Evolutionary conservation across 1,140 invertebrate species (phyloP), one percentile per base, ranked within the genome.

Genomic region (Saxidomus purpurata): DNA sequence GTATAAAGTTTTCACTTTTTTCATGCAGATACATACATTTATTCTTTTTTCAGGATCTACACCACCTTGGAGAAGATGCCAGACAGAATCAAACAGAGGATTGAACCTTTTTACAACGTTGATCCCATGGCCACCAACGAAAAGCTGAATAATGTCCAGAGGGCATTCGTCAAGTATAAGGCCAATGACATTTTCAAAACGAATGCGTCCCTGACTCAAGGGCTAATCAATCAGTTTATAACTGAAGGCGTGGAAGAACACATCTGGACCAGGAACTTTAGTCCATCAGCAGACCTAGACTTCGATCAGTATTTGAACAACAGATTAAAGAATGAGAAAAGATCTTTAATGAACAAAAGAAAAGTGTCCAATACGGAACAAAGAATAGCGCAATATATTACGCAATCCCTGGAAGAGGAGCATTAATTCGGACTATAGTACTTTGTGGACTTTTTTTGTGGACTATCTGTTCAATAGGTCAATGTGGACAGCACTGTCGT

Each of bases 281-380:
- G 17, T 11, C 74, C n/a, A n/a, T n/a, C n/a, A n/a, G n/a, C n/a
- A n/a, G n/a, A n/a, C n/a, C n/a, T n/a, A n/a, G n/a, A n/a, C n/a
- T n/a, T n/a, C n/a, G n/a, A n/a, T n/a, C n/a, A n/a, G n/a, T n/a
- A n/a, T n/a, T n/a, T n/a, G n/a, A 9, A 15, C 28, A 67, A 79
- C 22, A 36, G 74, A 36, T n/a, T 79, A 22, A 79, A 79, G 38
- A 79, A 49, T 79, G 36, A 71, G 36, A 71, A 71, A 31, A 71
- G 34, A 34, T 22, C 67, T 19, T 71, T 28, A 34, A 71, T 31
- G 67, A 71, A 31, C n/a, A 71, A 31, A 71, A 36, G 19, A 36
- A 34, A 17, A 31, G 36, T 71, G n/a, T n/a, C n/a, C n/a, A n/a
- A n/a, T n/a, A n/a, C 19, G 67, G 22, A 71, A 34, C 17, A n/a